Evolutionary conservation across 2,113 vertebrate genomes (phyloP).

Genomic region (Microcebus jonahi): DNA sequence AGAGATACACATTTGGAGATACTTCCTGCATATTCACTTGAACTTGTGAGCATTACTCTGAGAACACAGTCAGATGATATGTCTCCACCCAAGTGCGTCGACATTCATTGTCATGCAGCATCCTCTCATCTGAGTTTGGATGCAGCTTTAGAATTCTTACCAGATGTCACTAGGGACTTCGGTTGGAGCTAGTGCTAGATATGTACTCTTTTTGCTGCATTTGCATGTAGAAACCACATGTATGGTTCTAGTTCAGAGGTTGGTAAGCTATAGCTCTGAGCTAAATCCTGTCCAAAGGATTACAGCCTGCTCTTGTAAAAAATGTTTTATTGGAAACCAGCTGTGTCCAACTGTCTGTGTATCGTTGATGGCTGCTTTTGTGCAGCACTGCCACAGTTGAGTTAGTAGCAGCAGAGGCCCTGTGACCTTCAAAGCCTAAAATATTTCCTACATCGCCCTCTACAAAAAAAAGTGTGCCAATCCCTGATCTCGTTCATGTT

Average conservation of each 20-base stretch:
- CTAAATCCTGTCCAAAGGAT: neutral
- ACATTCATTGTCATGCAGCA: fast-evolving
- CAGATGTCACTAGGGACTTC: neutral
- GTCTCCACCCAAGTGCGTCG: neutral
- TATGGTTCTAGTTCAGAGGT: constrained; percentile 26
- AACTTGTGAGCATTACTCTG: neutral
- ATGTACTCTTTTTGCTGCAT: neutral
- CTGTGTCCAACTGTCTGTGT: fast-evolving
- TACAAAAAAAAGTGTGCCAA: neutral
- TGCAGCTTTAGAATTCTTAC: neutral
- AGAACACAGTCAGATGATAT: neutral
- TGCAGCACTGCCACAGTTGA: no score
- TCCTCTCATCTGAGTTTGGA: neutral
- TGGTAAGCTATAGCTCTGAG: neutral
- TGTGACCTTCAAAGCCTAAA: neutral
- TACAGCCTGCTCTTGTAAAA: neutral
- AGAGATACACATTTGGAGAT: neutral
- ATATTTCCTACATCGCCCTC: neutral
- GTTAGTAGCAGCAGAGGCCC: neutral
- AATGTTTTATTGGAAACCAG: neutral
- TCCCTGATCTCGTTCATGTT: neutral
- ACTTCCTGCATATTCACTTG: neutral
- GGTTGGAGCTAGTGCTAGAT: neutral
- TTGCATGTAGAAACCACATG: neutral
- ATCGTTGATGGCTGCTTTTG: neutral